A percentile compares a stretch with the other conserved stretches of the same genome.
phyloP scores from a whole-genome alignment of 2,113 vertebrate species.

The Oryzias javanicus region DNA sequence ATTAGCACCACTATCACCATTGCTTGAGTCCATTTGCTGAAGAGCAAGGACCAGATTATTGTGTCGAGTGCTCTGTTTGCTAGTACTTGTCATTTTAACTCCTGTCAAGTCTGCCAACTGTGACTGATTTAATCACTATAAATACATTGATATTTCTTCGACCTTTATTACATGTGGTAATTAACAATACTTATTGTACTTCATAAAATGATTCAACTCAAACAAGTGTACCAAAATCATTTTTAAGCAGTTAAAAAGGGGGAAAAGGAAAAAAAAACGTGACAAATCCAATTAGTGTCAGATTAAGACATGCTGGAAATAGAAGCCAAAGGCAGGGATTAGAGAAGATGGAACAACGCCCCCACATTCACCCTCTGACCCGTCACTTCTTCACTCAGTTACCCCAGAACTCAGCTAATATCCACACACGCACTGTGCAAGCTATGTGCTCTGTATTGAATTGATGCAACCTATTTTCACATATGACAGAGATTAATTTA shows the following conservation, averaged over 20 bases:
- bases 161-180: too few relatives aligned
- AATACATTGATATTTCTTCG: too few relatives aligned
- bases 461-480: background rate
- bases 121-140: background rate
- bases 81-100: constrained; percentile 46
- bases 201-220: background rate
- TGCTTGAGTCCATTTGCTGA: constrained; percentile 33
- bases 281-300: constrained; percentile 68
- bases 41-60: constrained; percentile 57
- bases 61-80: constrained; percentile 39
- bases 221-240: constrained; percentile 11
- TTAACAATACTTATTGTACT: too few relatives aligned
- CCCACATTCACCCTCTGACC: constrained; percentile 25
- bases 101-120: constrained; percentile 42
- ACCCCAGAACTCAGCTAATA: constrained; percentile 22
- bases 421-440: background rate
- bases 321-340: constrained; percentile 73
- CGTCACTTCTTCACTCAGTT: constrained; percentile 25
- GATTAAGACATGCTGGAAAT: constrained; percentile 70
- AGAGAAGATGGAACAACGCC: constrained; percentile 36
- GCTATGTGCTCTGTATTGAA: background rate
- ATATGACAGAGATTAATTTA: background rate
- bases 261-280: constrained; percentile 33
- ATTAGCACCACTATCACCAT: too few relatives aligned
- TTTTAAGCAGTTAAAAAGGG: constrained; percentile 33